Conservation (phyloP, 2,113 vertebrate species). For the Otocyon megalotis region DNA sequence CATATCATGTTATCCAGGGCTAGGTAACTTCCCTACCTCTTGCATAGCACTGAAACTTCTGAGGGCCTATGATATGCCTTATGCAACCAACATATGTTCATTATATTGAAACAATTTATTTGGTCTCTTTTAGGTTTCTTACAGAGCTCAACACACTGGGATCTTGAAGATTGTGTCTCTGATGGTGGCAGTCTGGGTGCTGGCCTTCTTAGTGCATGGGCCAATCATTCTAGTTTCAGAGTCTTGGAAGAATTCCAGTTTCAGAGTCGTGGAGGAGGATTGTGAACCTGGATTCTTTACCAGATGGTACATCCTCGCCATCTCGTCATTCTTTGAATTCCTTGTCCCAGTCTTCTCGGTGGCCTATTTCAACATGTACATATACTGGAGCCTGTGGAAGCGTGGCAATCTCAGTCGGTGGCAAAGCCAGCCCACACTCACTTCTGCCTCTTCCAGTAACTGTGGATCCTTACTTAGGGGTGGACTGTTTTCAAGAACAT, state of each 20-base stretch:
- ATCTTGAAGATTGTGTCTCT: conserved; percentile 85
- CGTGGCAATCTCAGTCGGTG: conserved; percentile 80
- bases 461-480: neutral
- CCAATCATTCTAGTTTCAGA: conserved; percentile 92
- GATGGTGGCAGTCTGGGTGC: conserved; percentile 92
- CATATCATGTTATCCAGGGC: neutral
- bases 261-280: neutral
- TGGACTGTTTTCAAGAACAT: neutral
- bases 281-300: conserved; percentile 80
- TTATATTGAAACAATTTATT: neutral
- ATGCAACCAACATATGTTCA: neutral
- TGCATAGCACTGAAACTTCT: neutral
- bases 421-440: neutral
- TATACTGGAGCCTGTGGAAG: conserved; percentile 92
- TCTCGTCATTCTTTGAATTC: conserved; percentile 92
- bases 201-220: conserved; percentile 93
- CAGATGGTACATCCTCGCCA: neutral
- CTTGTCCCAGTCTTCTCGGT: conserved; percentile 91
- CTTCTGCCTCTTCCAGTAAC: neutral
- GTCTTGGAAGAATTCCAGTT: conserved; percentile 12
- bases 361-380: conserved; percentile 93
- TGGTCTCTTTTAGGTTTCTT: conserved; percentile 88
- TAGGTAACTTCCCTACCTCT: neutral
- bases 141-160: conserved; percentile 89
- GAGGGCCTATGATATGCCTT: neutral